Percentiles rank a stretch among this genome's conserved stretches.
These are phyloP conservation scores for Polymixis flavicincta DNA, from an alignment of 2,888 invertebrate genomes.

Conservation along the genomic window DNA sequence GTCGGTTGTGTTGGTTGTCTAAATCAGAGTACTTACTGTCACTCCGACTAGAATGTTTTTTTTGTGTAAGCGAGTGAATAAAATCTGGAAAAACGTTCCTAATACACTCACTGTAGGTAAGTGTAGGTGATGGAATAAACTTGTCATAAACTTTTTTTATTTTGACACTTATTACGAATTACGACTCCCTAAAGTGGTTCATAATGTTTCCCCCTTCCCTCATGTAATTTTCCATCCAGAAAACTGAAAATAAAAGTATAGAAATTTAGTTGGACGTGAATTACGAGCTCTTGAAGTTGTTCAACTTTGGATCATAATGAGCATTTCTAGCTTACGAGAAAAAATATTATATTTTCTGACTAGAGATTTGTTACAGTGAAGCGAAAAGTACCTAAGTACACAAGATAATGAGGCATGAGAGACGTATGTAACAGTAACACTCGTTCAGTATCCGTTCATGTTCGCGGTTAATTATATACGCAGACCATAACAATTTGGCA, in stretches of 20 bases:
- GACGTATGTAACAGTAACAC: conserved; percentile 13
- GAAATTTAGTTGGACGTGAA: conserved; percentile 54
- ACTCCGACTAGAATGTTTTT: not conserved
- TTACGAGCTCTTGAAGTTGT: conserved; percentile 41
- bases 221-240: conserved; percentile 43
- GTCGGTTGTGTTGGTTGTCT: too few relatives aligned
- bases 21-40: not conserved
- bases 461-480: conserved; percentile 61
- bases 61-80: not conserved
- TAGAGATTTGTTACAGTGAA: conserved; percentile 3
- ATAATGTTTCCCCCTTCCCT: conserved; percentile 47
- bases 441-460: conserved; percentile 35
- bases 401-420: conserved; percentile 5
- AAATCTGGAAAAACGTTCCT: conserved; percentile 28
- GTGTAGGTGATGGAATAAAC: conserved; percentile 51
- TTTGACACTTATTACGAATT: conserved; percentile 63
- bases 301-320: conserved; percentile 37
- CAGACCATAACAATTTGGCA: conserved; percentile 58
- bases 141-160: conserved; percentile 58
- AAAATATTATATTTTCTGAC: conserved; percentile 20
- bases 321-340: conserved; percentile 12
- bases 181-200: conserved; percentile 57
- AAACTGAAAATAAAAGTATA: conserved; percentile 56
- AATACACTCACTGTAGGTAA: conserved; percentile 38
- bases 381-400: not conserved